These are phyloP conservation scores for Acanthosepion pharaonis DNA, from an alignment of 2,888 invertebrate genomes.

Conservation along the genomic window DNA sequence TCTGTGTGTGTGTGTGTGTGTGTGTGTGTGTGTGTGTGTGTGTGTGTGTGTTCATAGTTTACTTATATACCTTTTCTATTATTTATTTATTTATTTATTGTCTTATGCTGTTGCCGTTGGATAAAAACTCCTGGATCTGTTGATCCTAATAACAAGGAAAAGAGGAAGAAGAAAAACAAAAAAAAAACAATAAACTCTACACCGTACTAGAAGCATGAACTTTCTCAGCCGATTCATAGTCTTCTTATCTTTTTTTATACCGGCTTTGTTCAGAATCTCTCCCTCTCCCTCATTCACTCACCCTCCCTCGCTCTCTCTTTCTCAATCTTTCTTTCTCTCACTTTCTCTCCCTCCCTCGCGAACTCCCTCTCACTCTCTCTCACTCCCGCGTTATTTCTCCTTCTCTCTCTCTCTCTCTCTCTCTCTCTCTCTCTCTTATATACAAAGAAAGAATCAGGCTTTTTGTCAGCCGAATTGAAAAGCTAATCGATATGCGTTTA, in stretches of 20 bases:
- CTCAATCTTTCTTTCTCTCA: neutral
- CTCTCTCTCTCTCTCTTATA: neutral
- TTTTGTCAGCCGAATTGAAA: neutral
- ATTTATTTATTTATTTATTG: neutral
- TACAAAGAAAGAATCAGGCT: neutral
- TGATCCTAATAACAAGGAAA: neutral
- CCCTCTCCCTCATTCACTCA: neutral
- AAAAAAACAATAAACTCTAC: neutral
- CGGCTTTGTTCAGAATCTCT: neutral
- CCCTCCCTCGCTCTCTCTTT: neutral
- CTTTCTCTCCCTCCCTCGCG: neutral
- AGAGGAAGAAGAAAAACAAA: neutral
- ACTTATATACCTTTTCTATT: neutral
- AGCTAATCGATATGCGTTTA: neutral
- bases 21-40: neutral
- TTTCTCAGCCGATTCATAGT: neutral
- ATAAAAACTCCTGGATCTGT: conserved; percentile 7
- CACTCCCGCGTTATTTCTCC: neutral
- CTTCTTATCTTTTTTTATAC: neutral
- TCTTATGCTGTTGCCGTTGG: neutral
- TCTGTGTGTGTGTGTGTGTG: neutral
- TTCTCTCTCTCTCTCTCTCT: neutral
- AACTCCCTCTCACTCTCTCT: neutral
- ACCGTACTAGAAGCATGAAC: neutral
- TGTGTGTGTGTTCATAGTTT: neutral